Evolutionary conservation across 2,797 vertebrate genomes (phyloP).

Genomic region (Chelidonichthys spinosus): DNA sequence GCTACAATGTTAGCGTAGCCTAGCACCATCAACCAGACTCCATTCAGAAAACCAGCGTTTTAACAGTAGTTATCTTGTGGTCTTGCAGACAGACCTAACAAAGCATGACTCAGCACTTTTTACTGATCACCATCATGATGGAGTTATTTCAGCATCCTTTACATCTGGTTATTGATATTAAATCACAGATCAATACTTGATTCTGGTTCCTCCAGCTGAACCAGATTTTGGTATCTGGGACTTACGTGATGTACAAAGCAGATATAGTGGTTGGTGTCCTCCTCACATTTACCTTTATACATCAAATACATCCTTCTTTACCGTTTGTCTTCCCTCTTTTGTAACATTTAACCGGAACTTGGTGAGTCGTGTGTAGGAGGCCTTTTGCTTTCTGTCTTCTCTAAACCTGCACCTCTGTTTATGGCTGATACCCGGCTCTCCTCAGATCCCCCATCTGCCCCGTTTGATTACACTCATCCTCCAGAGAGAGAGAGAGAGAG

Average conservation of each 20-base stretch:
- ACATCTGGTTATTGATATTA: too few species aligned
- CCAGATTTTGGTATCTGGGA: not conserved
- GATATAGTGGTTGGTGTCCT: not conserved
- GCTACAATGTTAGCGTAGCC: too few species aligned
- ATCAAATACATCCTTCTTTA: not conserved
- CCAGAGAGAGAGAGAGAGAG: conserved; percentile 37
- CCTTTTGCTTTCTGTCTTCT: conserved; percentile 49
- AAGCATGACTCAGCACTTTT: too few species aligned
- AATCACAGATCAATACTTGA: too few species aligned
- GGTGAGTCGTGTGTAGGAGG: conserved; percentile 6
- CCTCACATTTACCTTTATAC: too few species aligned
- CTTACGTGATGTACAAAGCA: not conserved
- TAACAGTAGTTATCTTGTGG: too few species aligned
- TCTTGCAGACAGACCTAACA: too few species aligned
- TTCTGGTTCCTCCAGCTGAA: too few species aligned
- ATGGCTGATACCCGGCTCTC: conserved; percentile 59
- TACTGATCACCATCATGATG: too few species aligned
- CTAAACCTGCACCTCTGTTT: conserved; percentile 45
- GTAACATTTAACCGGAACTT: conserved; percentile 14
- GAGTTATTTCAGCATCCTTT: too few species aligned
- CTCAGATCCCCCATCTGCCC: conserved; percentile 69
- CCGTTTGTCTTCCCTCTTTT: conserved; percentile 10
- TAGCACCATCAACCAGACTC: too few species aligned
- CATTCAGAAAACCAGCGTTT: too few species aligned
- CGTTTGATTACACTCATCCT: conserved; percentile 71